Base-by-base conservation (phyloP, 1,140 invertebrate genomes). In the Drosophila mayri region DNA sequence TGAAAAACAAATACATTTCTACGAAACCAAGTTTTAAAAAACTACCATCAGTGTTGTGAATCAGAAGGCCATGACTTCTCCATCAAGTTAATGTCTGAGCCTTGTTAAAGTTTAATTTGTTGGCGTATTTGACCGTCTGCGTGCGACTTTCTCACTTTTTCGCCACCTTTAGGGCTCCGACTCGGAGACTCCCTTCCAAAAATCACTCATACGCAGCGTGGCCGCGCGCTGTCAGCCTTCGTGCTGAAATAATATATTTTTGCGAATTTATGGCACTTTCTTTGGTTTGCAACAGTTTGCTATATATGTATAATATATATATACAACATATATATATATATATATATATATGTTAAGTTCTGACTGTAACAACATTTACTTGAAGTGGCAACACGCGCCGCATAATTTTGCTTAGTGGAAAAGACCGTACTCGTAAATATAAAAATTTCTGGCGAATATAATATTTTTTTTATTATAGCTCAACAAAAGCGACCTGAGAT, bases 401-500 rank as follows among this genome's bases (percentile, higher is more conserved):
- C 64, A 79, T 40, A 52, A 60, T 43, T 77, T 43, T 32, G 40
- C 58, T 60, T 46, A 41, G 58, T 10, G 58, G 40, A 25, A 16
- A 32, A 43, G 30, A 50, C 65, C 78, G 75, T 79, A 55, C 35
- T 55, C 52, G 52, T 55, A 87, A 82, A 71, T 76, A 82, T 79
- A 58, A 82, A 81, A 82, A 82, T 79, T 79, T 79, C 58, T 54
- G 32, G 43, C 18, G 64, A 81, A 74, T 87, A 79, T 87, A 79
- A 75, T 71, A 70, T 47, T 20, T 70, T 86, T 86, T 55, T 74
- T 81, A 86, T 85, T 86, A 68, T 73, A 62, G 43, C 63, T 62
- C 64, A 83, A 84, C 81, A 76, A 80, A 64, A 60, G 43, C 49
- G 54, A 87, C 58, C 70, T 79, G 83, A 68, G 79, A 87, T 87